Conservation (phyloP, 64 coral and sea anemone genomes). For the Actinia equina region DNA sequence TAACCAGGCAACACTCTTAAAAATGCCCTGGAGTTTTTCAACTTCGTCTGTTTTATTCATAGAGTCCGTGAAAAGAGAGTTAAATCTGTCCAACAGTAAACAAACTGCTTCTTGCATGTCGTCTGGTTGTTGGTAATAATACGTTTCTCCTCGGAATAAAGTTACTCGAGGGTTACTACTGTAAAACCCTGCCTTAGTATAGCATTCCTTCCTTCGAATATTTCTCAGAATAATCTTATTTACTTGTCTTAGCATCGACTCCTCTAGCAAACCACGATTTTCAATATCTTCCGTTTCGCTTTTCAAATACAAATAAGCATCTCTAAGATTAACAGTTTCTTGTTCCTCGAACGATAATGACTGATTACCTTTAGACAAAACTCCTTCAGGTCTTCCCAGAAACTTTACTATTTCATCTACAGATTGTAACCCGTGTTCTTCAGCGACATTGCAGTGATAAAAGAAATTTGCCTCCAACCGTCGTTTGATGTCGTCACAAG, state of each 20-base stretch:
- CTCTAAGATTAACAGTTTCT: slow-evolving; percentile 69
- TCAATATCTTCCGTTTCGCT: neutral
- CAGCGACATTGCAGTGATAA: slow-evolving; percentile 61
- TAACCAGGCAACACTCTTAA: slow-evolving; percentile 55
- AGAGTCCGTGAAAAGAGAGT: slow-evolving; percentile 32
- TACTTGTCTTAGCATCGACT: slow-evolving; percentile 20
- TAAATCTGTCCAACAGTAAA: slow-evolving; percentile 45
- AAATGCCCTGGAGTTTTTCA: slow-evolving; percentile 39
- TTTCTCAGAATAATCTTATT: slow-evolving; percentile 36
- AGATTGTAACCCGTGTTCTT: slow-evolving; percentile 62
- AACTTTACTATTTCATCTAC: slow-evolving; percentile 18
- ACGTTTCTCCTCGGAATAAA: slow-evolving; percentile 35
- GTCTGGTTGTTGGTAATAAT: slow-evolving; percentile 48
- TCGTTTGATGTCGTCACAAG: neutral
- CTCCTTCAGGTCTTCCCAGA: slow-evolving; percentile 2
- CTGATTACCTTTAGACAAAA: neutral
- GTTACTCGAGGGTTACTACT: slow-evolving; percentile 34
- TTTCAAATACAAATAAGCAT: slow-evolving; percentile 55
- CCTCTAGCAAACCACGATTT: slow-evolving; percentile 40
- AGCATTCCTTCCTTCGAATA: neutral
- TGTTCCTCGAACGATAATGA: slow-evolving; percentile 47
- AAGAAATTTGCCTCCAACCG: slow-evolving; percentile 42
- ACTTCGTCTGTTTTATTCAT: slow-evolving; percentile 20
- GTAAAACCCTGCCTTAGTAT: slow-evolving; percentile 29
- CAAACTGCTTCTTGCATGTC: slow-evolving; percentile 53